phyloP scores from a whole-genome alignment of 2,888 invertebrate species.

The Drosophila limbata region DNA sequence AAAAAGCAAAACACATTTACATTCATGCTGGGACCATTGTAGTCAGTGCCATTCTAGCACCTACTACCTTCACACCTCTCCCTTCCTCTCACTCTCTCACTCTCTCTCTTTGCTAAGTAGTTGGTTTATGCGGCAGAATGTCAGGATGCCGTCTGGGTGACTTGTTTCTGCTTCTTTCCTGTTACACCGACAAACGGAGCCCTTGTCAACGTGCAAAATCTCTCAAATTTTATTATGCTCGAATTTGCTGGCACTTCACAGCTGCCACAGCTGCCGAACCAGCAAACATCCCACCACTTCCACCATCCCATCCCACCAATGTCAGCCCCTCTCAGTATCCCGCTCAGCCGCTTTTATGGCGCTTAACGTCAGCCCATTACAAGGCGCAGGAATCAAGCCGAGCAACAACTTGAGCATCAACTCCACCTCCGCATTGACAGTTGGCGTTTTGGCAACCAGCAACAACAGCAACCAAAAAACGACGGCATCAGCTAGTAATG shows the following conservation, averaged over 20 bases:
- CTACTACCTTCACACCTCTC: background rate
- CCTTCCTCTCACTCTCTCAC: background rate
- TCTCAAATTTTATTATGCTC: slow-evolving; percentile 75
- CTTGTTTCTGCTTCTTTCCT: slow-evolving; percentile 20
- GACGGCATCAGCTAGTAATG: slow-evolving; percentile 61
- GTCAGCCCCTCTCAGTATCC: background rate
- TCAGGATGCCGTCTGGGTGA: slow-evolving; percentile 28
- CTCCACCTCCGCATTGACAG: slow-evolving; percentile 45
- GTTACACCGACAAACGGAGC: slow-evolving; percentile 20
- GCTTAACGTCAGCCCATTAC: slow-evolving; percentile 56
- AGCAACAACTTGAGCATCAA: slow-evolving; percentile 24
- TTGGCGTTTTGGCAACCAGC: slow-evolving; percentile 52
- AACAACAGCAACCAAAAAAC: slow-evolving; percentile 11
- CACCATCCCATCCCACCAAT: background rate
- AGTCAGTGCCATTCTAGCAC: slow-evolving; percentile 35
- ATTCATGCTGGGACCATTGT: slow-evolving; percentile 59
- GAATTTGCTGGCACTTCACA: slow-evolving; percentile 57
- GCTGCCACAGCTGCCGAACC: slow-evolving; percentile 29
- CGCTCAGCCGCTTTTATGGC: slow-evolving; percentile 51
- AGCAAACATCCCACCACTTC: background rate
- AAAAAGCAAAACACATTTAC: slow-evolving; percentile 48
- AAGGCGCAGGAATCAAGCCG: slow-evolving; percentile 38
- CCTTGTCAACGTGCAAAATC: slow-evolving; percentile 68
- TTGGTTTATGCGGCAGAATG: slow-evolving; percentile 38
- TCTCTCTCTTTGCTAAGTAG: slow-evolving; percentile 2